These are phyloP conservation scores for Polyploca ridens DNA, from an alignment of 2,888 invertebrate species.

Conservation along the genomic window DNA sequence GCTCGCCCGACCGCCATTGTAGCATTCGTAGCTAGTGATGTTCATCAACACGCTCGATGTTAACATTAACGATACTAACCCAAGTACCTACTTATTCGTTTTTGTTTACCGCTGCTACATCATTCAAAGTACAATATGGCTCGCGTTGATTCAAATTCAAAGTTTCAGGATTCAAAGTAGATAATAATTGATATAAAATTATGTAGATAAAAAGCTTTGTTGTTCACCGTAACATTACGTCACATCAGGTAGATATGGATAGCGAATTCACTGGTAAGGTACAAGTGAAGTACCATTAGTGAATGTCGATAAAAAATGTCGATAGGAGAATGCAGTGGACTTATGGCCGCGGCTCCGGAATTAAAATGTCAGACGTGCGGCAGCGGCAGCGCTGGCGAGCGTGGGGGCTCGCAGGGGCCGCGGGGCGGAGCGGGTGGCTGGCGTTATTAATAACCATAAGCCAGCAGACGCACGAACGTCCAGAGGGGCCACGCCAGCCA, in stretches of 20 bases:
- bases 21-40: conserved; percentile 82
- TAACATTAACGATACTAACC: conserved; percentile 24
- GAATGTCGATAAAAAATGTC: conserved; percentile 66
- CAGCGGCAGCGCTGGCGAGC: conserved; percentile 71
- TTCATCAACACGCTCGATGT: conserved; percentile 67
- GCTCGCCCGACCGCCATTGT: conserved; percentile 85
- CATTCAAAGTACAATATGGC: neutral
- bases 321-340: conserved; percentile 56
- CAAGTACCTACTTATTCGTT: neutral
- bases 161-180: neutral
- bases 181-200: neutral
- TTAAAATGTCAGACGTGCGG: conserved; percentile 84
- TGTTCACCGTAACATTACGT: neutral
- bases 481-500: conserved; percentile 78
- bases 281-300: conserved; percentile 58
- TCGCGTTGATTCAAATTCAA: neutral
- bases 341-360: conserved; percentile 76
- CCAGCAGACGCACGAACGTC: conserved; percentile 84
- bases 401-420: conserved; percentile 63
- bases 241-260: neutral
- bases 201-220: neutral
- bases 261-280: neutral
- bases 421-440: conserved; percentile 59
- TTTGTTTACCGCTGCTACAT: neutral
- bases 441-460: conserved; percentile 85